These are phyloP conservation scores for Drosophila equinoxialis DNA, from an alignment of 1,140 invertebrate genomes.

Conservation along the genomic window DNA sequence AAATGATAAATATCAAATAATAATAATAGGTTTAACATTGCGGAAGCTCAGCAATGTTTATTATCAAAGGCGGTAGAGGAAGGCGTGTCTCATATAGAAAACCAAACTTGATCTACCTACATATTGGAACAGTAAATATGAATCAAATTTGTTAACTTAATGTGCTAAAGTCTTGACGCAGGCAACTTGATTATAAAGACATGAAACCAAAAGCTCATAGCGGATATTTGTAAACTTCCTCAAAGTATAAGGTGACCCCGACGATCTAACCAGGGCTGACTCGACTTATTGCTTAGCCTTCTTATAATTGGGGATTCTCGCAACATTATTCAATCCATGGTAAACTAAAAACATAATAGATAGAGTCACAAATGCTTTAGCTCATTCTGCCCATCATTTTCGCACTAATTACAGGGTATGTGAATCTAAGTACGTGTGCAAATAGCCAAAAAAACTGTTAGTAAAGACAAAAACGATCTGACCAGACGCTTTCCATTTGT, in stretches of 20 bases:
- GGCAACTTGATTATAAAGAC: too few species aligned
- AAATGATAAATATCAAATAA: constrained; percentile 1
- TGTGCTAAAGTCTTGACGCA: too few species aligned
- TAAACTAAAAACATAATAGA: too few species aligned
- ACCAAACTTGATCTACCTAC: neutral
- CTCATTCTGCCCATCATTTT: neutral
- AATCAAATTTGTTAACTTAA: neutral
- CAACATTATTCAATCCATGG: too few species aligned
- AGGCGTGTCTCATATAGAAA: neutral
- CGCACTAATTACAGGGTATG: neutral
- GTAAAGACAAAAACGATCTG: constrained; percentile 8
- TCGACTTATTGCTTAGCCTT: too few species aligned
- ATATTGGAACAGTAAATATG: neutral
- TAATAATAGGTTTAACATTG: neutral
- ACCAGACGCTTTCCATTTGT: constrained; percentile 51
- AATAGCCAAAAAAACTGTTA: neutral
- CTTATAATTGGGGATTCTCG: too few species aligned
- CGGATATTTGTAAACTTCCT: too few species aligned
- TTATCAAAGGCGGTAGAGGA: neutral
- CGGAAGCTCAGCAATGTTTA: neutral
- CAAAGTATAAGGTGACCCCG: neutral
- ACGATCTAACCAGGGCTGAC: neutral
- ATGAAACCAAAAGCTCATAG: too few species aligned
- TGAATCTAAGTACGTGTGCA: constrained; percentile 3
- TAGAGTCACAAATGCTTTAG: neutral